Base-by-base conservation (phyloP, 1,140 invertebrate genomes). In the Drosophila elegans region DNA sequence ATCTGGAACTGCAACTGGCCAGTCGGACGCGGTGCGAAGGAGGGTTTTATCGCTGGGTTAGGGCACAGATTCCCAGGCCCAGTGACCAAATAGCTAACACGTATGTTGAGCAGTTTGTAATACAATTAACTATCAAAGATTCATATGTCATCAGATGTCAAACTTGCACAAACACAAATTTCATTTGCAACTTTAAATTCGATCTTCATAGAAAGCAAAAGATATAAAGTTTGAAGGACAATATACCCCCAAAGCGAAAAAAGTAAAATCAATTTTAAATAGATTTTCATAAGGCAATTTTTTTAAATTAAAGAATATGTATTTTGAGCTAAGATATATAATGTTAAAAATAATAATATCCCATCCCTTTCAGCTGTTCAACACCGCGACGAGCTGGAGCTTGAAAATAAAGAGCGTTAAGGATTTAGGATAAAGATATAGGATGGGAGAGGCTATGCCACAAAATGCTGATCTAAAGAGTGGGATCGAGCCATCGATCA, bases 401-500 rank as follows among this genome's bases (percentile, higher is more conserved):
- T 51, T 32, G 29, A 7, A 9, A 29, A 13, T 1, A n/a, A 12
- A 34, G 12, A 34, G 21, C n/a, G 52, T 27, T 39, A 29, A 34
- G 21, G 10, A 6, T 52, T 38, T 29, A n/a, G 34, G 46, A 32
- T 32, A 52, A n/a, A 29, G 46, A 32, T 32, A 52, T 21, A 12
- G 39, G 21, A 53, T 21, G 49, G 69, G 77, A 78, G 84, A 78
- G 76, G 84, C 84, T 88, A 73, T 59, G 36, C 39, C 53, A 52
- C 13, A 66, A 36, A 25, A n/a, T 51, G 34, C 54, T 42, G 6
- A 53, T 41, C 27, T 53, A 32, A 27, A 57, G 16, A 29, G 39
- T 59, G 53, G 74, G 77, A 78, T 80, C 62, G 57, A 73, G 57
- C 4, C 34, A 78, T 78, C 83, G 84, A 84, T 89, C 49, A 68